phyloP scores from a whole-genome alignment of 2,797 vertebrate species.

The Hypotaenidia philippensis region DNA sequence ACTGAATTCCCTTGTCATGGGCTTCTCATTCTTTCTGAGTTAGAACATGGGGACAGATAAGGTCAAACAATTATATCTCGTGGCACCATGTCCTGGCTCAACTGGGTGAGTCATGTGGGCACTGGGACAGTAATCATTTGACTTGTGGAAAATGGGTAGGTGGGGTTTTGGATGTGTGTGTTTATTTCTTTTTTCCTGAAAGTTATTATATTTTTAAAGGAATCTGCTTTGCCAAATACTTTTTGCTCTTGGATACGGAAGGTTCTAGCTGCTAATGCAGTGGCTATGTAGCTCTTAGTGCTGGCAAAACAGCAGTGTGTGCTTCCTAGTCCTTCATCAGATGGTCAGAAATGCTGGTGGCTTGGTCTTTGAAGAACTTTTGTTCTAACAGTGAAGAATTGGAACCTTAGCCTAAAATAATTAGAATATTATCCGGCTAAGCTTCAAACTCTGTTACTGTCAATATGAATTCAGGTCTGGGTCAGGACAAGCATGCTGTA shows the following conservation, averaged over 20 bases:
- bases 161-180: neutral
- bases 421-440: neutral
- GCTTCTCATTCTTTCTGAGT: neutral
- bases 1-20: neutral
- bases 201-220: neutral
- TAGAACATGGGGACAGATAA: neutral
- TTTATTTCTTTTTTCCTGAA: neutral
- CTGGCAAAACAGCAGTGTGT: neutral
- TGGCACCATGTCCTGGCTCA: neutral
- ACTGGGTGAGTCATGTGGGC: neutral
- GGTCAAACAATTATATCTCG: neutral
- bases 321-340: neutral
- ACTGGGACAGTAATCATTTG: neutral
- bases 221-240: neutral
- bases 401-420: neutral
- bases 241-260: neutral
- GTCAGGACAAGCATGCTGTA: neutral
- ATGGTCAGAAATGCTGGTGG: neutral
- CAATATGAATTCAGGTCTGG: neutral
- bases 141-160: neutral
- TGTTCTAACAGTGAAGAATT: neutral
- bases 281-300: neutral
- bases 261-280: neutral
- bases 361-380: neutral
- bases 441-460: neutral